Conservation (phyloP, 2,113 vertebrate genomes). For the Leiothrix lutea region DNA sequence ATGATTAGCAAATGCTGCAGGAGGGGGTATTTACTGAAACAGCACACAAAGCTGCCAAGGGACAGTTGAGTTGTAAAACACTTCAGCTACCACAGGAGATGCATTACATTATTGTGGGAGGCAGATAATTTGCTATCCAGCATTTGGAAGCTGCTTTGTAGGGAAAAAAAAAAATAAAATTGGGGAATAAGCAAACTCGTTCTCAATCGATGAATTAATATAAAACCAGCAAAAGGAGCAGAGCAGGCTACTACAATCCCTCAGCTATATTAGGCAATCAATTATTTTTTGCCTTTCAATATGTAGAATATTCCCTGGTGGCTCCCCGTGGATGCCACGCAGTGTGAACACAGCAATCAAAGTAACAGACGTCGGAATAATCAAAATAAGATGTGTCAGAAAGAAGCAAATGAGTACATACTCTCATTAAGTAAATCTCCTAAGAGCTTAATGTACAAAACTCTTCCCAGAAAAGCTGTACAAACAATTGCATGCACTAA, state of each 20-base stretch:
- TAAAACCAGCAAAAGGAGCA: constrained; percentile 32
- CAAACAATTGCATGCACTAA: constrained; percentile 13
- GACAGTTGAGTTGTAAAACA: constrained; percentile 44
- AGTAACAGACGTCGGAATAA: constrained; percentile 48
- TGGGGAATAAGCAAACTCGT: neutral
- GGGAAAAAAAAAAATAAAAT: neutral
- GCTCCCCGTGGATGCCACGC: neutral
- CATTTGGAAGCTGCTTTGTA: neutral
- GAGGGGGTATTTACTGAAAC: neutral
- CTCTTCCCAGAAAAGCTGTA: constrained; percentile 12
- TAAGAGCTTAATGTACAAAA: constrained; percentile 9
- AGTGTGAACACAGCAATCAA: constrained; percentile 54
- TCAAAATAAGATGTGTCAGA: constrained; percentile 64
- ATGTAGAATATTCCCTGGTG: constrained; percentile 19
- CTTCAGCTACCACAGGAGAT: constrained; percentile 8
- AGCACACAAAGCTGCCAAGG: constrained; percentile 7
- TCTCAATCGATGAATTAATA: constrained; percentile 54
- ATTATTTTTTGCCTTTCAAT: constrained; percentile 21
- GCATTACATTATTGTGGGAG: neutral
- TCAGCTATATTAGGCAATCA: constrained; percentile 54
- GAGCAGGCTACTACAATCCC: constrained; percentile 1
- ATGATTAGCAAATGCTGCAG: neutral
- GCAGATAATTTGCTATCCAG: constrained; percentile 29
- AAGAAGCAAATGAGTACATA: constrained; percentile 44
- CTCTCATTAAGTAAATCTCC: constrained; percentile 56